Conservation (phyloP, 2,113 vertebrate genomes). For the Sigmodon hispidus region DNA sequence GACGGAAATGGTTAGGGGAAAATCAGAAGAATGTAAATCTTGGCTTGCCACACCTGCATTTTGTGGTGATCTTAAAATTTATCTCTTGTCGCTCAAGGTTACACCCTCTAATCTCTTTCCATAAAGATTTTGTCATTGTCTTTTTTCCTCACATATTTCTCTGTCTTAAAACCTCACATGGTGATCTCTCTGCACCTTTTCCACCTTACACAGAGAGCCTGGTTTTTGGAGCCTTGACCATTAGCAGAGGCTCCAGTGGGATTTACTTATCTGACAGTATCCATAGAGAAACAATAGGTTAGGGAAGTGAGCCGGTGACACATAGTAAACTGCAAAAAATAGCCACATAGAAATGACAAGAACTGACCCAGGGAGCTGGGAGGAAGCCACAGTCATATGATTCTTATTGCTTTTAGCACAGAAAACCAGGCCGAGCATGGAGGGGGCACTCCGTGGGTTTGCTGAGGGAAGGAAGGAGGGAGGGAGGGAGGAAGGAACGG, state of each 20-base stretch:
- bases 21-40: conserved; percentile 39
- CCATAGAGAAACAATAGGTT: conserved; percentile 16
- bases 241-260: neutral
- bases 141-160: neutral
- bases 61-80: neutral
- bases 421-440: neutral
- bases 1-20: neutral
- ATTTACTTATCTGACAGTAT: conserved; percentile 50
- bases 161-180: neutral
- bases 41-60: neutral
- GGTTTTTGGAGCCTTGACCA: conserved; percentile 38
- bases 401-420: neutral
- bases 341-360: conserved; percentile 26
- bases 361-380: neutral
- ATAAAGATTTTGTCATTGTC: neutral
- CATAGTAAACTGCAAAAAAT: conserved; percentile 31
- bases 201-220: neutral
- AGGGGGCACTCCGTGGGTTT: neutral
- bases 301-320: conserved; percentile 2
- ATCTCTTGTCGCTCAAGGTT: neutral
- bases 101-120: neutral
- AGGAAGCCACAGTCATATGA: neutral
- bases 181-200: neutral
- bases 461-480: neutral
- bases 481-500: neutral